phyloP scores from a whole-genome alignment of 2,113 vertebrate genomes.

The Crotalus tigris region DNA sequence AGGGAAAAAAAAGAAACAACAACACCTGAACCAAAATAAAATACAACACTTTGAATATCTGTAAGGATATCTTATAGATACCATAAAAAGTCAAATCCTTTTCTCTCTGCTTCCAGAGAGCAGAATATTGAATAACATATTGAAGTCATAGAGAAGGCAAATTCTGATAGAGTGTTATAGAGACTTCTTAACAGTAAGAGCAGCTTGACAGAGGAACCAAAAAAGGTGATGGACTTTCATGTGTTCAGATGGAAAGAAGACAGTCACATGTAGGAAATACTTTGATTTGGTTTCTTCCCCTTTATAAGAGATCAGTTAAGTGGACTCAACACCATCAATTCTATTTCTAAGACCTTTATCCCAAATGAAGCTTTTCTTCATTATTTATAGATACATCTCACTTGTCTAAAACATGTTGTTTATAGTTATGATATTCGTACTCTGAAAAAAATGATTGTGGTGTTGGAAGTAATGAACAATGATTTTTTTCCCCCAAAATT shows the following conservation, averaged over 20 bases:
- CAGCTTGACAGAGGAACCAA: not conserved
- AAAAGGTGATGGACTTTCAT: not conserved
- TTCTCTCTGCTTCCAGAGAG: not conserved
- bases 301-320: not conserved
- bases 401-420: not conserved
- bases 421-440: not conserved
- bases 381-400: not conserved
- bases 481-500: not conserved
- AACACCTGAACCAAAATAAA: not conserved
- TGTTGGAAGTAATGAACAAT: not conserved
- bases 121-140: not conserved
- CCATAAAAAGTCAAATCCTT: not conserved
- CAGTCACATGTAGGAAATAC: not conserved
- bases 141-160: not conserved
- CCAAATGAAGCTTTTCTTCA: not conserved
- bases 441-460: not conserved
- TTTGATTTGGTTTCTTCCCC: not conserved
- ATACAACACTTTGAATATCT: not conserved
- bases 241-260: not conserved
- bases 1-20: not conserved
- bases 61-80: not conserved
- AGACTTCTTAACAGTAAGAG: not conserved
- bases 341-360: not conserved
- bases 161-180: not conserved
- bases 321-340: not conserved